Conservation (phyloP, 2,113 vertebrate species). For the Chrysochloris asiatica region DNA sequence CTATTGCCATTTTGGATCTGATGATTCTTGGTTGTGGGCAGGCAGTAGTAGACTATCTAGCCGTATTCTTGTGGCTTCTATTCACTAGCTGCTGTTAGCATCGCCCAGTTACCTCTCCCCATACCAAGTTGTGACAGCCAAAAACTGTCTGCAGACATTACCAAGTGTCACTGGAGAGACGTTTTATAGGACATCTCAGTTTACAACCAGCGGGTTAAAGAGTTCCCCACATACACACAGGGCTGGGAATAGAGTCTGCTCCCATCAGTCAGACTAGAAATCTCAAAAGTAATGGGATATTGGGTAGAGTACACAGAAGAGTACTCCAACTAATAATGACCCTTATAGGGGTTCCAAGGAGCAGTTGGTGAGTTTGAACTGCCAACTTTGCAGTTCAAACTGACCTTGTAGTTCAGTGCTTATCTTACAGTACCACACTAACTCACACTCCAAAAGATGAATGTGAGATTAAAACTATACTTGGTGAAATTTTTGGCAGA, state of each 20-base stretch:
- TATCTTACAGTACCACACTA: no score
- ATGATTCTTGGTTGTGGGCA: background rate
- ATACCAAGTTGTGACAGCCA: background rate
- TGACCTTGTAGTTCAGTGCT: no score
- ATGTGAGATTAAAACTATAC: background rate
- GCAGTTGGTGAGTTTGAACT: no score
- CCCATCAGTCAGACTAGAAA: background rate
- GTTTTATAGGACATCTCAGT: background rate
- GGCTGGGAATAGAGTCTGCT: background rate
- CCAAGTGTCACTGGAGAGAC: background rate
- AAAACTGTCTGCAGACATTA: background rate
- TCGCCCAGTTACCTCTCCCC: fast-evolving
- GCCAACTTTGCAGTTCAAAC: no score
- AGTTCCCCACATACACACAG: background rate
- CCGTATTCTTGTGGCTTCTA: background rate
- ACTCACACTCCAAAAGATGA: slow-evolving; percentile 28
- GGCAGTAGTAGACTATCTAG: background rate
- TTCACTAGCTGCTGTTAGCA: background rate
- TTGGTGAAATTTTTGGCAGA: background rate
- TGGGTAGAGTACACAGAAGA: background rate
- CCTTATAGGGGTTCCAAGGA: no score
- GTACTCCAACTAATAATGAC: no score
- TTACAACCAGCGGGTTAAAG: background rate
- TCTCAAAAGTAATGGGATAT: background rate
- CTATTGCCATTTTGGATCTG: background rate